phyloP scores from a whole-genome alignment of 2,888 invertebrate genomes.

The Limnephilus marmoratus region DNA sequence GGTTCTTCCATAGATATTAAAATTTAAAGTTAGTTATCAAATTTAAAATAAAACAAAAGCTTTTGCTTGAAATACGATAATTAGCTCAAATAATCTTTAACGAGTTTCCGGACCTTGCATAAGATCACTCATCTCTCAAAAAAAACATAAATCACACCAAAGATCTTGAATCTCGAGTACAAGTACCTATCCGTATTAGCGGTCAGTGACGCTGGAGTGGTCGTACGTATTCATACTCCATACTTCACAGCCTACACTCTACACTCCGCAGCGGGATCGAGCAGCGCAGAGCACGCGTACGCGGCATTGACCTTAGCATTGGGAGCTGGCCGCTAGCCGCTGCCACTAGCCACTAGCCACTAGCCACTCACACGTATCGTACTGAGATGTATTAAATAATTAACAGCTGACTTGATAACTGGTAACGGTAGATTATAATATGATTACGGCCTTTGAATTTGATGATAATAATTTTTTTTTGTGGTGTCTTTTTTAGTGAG shows the following conservation, averaged over 20 bases:
- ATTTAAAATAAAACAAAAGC: too few relatives aligned
- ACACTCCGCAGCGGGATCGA: not conserved
- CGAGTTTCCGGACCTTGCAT: too few relatives aligned
- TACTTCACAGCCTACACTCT: not conserved
- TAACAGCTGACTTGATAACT: not conserved
- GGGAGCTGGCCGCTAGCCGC: not conserved
- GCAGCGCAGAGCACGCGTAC: conserved; percentile 28
- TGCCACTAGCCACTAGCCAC: not conserved
- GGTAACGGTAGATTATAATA: not conserved
- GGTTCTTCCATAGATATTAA: too few relatives aligned
- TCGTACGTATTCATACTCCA: not conserved
- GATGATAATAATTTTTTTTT: not conserved
- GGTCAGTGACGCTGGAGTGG: conserved; percentile 44
- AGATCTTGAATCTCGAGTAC: not conserved
- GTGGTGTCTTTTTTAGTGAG: too few relatives aligned
- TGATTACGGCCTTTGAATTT: not conserved
- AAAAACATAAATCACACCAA: not conserved
- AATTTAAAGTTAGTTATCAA: too few relatives aligned
- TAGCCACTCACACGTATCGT: not conserved
- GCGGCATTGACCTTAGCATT: conserved; percentile 41
- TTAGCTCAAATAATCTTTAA: too few relatives aligned
- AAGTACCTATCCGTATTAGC: not conserved
- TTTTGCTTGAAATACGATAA: too few relatives aligned
- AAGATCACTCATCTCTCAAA: not conserved
- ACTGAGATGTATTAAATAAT: not conserved